Base-by-base conservation (phyloP, 2,888 invertebrate genomes). In the Drosophila nr. fundita region DNA sequence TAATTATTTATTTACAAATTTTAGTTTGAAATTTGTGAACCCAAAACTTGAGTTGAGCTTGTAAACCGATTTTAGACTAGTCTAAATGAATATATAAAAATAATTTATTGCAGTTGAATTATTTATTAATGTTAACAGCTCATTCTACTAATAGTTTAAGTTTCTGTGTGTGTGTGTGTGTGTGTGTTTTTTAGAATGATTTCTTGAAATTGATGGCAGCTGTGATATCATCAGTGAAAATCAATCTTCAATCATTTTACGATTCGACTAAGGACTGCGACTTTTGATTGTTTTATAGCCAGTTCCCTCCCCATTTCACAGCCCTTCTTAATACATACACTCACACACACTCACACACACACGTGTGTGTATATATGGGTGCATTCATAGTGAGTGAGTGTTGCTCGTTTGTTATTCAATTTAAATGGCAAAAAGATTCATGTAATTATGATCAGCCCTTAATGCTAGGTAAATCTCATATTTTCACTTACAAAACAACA, bases 361-460 rank as follows among this genome's bases (percentile, higher is more conserved):
- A 27, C 1, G 13, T 18, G 24, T 34, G 18, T 48, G 45, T 38
- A 4, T 24, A 34, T 58, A 34, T 52, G 64, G 60, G 50, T 61
- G 49, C 40, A 61, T 61, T 61, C 30, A 59, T 36, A 15, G 24
- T 30, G 53, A 30, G 32, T 29, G 52, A 54, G 5, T 40, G 32
- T 8, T n/a, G 68, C 50, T 34, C 32, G 48, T 54, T 68, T 60
- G 42, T 53, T 42, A 52, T 72, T 60, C 45, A n/a, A 76, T 73
- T 76, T 67, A 78, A 88, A 84, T 86, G 78, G 78, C 69, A 73
- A 57, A 61, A 70, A 75, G 78, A 86, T 88, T 88, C 87, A 83
- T 84, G 81, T 89, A 89, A 89, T 89, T 87, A 85, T 80, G 72
- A 74, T 48, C 80, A 75, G 69, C 87, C 81, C 69, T 77, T 72